Evolutionary conservation across 2,113 vertebrate species (phyloP).

Genomic region (Parotia lawesii): DNA sequence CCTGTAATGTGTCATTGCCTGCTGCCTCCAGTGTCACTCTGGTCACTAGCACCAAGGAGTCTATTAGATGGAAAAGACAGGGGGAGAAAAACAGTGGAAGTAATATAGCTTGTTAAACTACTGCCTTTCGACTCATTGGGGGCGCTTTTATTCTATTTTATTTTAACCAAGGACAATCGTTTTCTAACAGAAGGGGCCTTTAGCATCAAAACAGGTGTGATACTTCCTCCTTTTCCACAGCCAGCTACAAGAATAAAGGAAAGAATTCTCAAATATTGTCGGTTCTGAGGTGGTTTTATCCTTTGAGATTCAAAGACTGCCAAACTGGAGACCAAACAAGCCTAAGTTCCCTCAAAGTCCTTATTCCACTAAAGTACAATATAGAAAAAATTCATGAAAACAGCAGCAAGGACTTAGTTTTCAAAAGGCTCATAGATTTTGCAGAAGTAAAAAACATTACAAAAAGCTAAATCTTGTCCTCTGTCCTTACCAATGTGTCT

Average conservation of each 20-base stretch:
- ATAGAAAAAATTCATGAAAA: not conserved
- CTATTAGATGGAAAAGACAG: conserved; percentile 48
- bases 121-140: not conserved
- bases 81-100: conserved; percentile 32
- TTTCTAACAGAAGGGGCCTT: not conserved
- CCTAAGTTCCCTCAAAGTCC: not conserved
- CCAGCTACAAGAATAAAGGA: not conserved
- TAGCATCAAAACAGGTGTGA: not conserved
- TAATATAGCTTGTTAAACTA: conserved; percentile 39
- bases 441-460: not conserved
- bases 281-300: not conserved
- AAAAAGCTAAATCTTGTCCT: not conserved
- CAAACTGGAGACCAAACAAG: not conserved
- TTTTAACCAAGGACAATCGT: not conserved
- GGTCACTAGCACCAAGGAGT: conserved; percentile 42
- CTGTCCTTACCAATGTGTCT: not conserved
- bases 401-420: not conserved
- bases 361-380: not conserved
- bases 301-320: not conserved
- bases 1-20: conserved; percentile 59
- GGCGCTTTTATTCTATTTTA: not conserved
- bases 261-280: not conserved
- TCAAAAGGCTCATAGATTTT: not conserved
- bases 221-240: not conserved
- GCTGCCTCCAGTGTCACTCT: conserved; percentile 51